Base-by-base conservation (phyloP, 2,888 invertebrate genomes). In the Apocheima hispidaria region DNA sequence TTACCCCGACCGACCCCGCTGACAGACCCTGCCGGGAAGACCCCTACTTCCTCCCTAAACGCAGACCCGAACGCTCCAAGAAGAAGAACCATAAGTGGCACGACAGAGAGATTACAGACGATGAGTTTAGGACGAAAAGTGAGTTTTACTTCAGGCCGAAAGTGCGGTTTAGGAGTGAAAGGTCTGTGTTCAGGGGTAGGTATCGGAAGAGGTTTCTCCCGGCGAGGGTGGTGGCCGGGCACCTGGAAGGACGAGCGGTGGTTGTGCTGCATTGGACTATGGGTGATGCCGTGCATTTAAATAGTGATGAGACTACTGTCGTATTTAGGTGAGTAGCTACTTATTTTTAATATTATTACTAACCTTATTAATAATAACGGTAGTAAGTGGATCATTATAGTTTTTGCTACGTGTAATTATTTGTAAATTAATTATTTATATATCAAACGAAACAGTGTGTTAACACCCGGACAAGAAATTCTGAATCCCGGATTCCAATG, bases 311-410 rank as follows among this genome's bases (percentile, higher is more conserved):
- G 55, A 81, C 83, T 81, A 87, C 77, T 84, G 90, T 92, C 80
- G 87, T 89, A 82, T 92, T 92, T 92, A 92, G 92, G 92, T 92
- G 57, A 88, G 92, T 82, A 28, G 0, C n/a, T n/a, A n/a, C n/a
- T n/a, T n/a, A n/a, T n/a, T n/a, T n/a, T n/a, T n/a, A n/a, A n/a
- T 20, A 40, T 38, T 52, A 10, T 14, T 7, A 16, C n/a, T 38
- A 0, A 16, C 7, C 1, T 16, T 16, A 16, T 36, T 36, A 4
- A 30, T 3, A 30, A 4, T n/a, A n/a, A n/a, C n/a, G n/a, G n/a
- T n/a, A n/a, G n/a, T n/a, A n/a, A n/a, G n/a, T n/a, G n/a, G n/a
- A n/a, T n/a, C n/a, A n/a, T n/a, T n/a, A n/a, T n/a, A n/a, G n/a
- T n/a, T n/a, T n/a, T n/a, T n/a, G n/a, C n/a, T n/a, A n/a, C n/a